A percentile compares a stretch with the other conserved stretches of the same genome.
These are phyloP conservation scores for Amia ocellicauda DNA, from an alignment of 2,113 vertebrate genomes.

Conservation along the genomic window DNA sequence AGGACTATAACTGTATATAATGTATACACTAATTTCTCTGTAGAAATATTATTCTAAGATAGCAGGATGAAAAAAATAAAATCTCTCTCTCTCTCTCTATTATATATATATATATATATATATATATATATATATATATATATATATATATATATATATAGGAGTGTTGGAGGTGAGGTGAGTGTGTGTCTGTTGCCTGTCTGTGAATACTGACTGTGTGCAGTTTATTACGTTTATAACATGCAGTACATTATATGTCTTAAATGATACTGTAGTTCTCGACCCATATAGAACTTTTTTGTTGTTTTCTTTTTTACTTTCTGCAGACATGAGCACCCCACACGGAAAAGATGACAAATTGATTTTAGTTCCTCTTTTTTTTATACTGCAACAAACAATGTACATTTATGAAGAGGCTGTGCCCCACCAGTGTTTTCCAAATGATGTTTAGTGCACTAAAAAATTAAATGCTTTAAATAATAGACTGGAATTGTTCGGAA, in stretches of 20 bases:
- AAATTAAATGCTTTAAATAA: slow-evolving; percentile 67
- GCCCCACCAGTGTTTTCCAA: slow-evolving; percentile 73
- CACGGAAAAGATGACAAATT: slow-evolving; percentile 22
- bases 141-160: slow-evolving; percentile 66
- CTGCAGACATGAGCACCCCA: slow-evolving; percentile 56
- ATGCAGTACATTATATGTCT: slow-evolving; percentile 71
- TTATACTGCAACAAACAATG: slow-evolving; percentile 51
- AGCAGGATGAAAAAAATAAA: slow-evolving; percentile 63
- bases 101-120: slow-evolving; percentile 65
- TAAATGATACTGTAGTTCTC: slow-evolving; percentile 65
- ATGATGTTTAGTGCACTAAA: slow-evolving; percentile 73
- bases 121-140: slow-evolving; percentile 67
- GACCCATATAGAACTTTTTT: slow-evolving; percentile 4
- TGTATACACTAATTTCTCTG: slow-evolving; percentile 80
- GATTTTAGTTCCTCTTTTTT: too few relatives aligned
- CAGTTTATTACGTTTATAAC: slow-evolving; percentile 75
- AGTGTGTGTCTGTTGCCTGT: slow-evolving; percentile 71
- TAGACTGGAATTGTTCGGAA: slow-evolving; percentile 77
- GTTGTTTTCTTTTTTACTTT: slow-evolving; percentile 61
- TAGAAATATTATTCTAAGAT: slow-evolving; percentile 83
- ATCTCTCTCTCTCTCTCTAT: too few relatives aligned
- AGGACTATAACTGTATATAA: slow-evolving; percentile 78
- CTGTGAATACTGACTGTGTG: slow-evolving; percentile 72
- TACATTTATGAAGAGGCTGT: slow-evolving; percentile 73
- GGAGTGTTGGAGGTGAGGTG: slow-evolving; percentile 73